These are phyloP conservation scores for Lindbergichthys nudifrons DNA, from an alignment of 2,797 vertebrate species.

Conservation along the genomic window DNA sequence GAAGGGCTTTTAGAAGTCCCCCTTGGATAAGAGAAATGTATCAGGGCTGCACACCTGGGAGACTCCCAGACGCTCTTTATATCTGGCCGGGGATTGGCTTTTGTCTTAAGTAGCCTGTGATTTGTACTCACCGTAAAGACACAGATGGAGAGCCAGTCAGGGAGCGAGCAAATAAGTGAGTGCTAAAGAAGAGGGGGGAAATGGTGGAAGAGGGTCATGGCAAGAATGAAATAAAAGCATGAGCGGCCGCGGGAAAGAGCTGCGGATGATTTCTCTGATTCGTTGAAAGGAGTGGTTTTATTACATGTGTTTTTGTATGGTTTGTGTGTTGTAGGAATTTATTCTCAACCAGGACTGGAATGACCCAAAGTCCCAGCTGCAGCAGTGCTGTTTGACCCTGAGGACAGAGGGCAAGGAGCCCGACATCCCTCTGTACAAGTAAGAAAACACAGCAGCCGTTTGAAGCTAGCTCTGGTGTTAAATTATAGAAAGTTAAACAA, in stretches of 20 bases:
- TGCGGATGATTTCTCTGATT: conserved; percentile 25
- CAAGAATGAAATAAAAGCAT: conserved; percentile 73
- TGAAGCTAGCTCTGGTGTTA: background rate
- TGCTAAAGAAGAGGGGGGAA: conserved; percentile 20
- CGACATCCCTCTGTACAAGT: conserved; percentile 99
- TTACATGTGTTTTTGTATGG: background rate
- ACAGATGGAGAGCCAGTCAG: conserved; percentile 63
- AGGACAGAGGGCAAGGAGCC: conserved; percentile 98
- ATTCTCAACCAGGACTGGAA: conserved; percentile 99
- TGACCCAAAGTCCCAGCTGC: conserved; percentile 99
- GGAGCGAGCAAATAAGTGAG: conserved; percentile 61
- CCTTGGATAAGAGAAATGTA: conserved; percentile 76
- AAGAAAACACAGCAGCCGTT: conserved; percentile 62
- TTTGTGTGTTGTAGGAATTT: conserved; percentile 90
- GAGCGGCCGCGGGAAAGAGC: conserved; percentile 3
- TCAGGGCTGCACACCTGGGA: conserved; percentile 82
- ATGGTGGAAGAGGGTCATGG: conserved; percentile 20
- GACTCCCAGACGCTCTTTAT: conserved; percentile 72
- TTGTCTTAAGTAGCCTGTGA: conserved; percentile 83
- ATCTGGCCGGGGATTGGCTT: conserved; percentile 75
- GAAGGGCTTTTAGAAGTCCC: conserved; percentile 85
- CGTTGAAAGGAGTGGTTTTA: conserved; percentile 25
- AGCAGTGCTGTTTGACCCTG: conserved; percentile 97
- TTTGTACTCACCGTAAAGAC: conserved; percentile 72
- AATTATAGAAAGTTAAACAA: no score